These are phyloP conservation scores for Neodontobutis hainanensis DNA, from an alignment of 2,113 vertebrate genomes.

Conservation along the genomic window DNA sequence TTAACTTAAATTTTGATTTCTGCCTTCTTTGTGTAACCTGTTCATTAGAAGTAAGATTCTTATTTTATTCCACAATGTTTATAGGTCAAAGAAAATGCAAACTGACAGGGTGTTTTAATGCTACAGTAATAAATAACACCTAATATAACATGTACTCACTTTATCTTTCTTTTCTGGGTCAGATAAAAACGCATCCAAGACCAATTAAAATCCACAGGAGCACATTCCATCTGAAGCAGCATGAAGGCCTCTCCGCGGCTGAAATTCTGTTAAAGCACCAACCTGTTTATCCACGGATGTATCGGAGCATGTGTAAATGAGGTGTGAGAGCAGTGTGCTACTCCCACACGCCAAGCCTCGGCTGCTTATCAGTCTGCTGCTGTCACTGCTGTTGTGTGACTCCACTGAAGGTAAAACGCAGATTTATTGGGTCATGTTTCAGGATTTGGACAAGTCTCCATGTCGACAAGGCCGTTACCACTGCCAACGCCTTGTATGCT, in stretches of 20 bases:
- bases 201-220: constrained; percentile 41
- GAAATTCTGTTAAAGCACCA: constrained; percentile 3
- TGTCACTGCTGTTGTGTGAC: constrained; percentile 7
- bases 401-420: constrained; percentile 33
- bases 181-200: constrained; percentile 25
- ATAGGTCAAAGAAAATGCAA: constrained; percentile 13
- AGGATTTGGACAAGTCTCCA: constrained; percentile 32
- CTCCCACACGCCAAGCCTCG: constrained; percentile 6
- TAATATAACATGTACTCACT: constrained; percentile 31
- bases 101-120: constrained; percentile 20
- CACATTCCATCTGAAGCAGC: constrained; percentile 1
- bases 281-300: constrained; percentile 14
- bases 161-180: constrained; percentile 17
- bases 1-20: constrained; percentile 18
- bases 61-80: neutral
- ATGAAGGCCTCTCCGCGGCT: constrained; percentile 1
- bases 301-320: constrained; percentile 31
- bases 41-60: constrained; percentile 1
- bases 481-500: constrained; percentile 35
- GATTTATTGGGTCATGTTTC: constrained; percentile 47
- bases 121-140: constrained; percentile 40
- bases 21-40: neutral
- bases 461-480: constrained; percentile 36
- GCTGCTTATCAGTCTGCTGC: constrained; percentile 19
- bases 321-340: constrained; percentile 19